A percentile compares a stretch with the other conserved stretches of the same genome.
Evolutionary conservation across 2,113 vertebrate species (phyloP).

Genomic region (Bufo gargarizans): DNA sequence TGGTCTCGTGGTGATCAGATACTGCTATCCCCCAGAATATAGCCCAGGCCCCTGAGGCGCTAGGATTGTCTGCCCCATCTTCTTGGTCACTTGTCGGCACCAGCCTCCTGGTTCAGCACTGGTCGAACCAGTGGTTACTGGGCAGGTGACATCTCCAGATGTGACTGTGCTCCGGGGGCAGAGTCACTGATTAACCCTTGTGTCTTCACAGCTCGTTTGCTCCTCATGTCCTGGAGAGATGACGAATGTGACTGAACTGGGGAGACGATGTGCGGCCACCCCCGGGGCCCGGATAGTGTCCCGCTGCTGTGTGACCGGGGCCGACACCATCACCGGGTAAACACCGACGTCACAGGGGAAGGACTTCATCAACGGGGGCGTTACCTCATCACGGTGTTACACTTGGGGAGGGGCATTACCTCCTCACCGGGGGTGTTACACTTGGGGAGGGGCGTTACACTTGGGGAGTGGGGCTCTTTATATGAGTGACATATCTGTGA

Average conservation of each 20-base stretch:
- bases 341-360: background rate
- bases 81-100: no score
- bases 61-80: no score
- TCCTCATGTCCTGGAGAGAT: background rate
- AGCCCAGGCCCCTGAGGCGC: no score
- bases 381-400: background rate
- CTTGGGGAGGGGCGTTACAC: background rate
- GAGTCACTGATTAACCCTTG: background rate
- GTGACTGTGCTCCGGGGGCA: no score
- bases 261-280: background rate
- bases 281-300: background rate
- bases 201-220: background rate
- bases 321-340: conserved; percentile 6
- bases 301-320: conserved; percentile 31
- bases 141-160: no score
- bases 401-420: background rate
- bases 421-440: background rate
- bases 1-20: no score
- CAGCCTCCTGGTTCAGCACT: no score
- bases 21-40: no score
- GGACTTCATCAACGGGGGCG: background rate
- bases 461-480: no score
- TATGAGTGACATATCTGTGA: background rate
- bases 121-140: no score
- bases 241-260: background rate